phyloP scores from a whole-genome alignment of 2,888 invertebrate genomes.

The Trichopoda pennipes region DNA sequence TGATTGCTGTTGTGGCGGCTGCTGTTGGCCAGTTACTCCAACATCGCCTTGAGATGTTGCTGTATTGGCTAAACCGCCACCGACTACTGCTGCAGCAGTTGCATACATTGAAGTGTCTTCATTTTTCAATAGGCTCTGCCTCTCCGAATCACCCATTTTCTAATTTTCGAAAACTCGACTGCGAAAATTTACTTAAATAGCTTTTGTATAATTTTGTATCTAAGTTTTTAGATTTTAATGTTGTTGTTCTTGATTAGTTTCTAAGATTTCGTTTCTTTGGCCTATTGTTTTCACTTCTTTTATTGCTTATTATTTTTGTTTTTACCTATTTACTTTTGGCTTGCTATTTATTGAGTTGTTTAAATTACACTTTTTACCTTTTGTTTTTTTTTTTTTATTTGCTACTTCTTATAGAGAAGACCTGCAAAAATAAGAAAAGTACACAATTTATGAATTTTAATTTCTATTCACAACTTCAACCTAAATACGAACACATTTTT shows the following conservation, averaged over 20 bases:
- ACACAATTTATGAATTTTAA: slow-evolving; percentile 7
- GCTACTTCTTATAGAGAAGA: slow-evolving; percentile 34
- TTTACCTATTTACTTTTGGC: slow-evolving; percentile 36
- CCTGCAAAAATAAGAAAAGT: slow-evolving; percentile 48
- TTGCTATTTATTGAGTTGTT: slow-evolving; percentile 32
- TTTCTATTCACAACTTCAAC: background rate
- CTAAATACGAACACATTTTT: slow-evolving; percentile 37
- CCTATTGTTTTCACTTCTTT: slow-evolving; percentile 48
- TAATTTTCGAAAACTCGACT: slow-evolving; percentile 1
- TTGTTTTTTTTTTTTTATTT: slow-evolving; percentile 30
- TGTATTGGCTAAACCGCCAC: slow-evolving; percentile 3
- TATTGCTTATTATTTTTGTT: slow-evolving; percentile 28
- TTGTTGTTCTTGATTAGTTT: slow-evolving; percentile 13
- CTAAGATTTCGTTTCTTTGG: slow-evolving; percentile 21
- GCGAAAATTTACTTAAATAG: background rate
- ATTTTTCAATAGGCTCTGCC: slow-evolving; percentile 77
- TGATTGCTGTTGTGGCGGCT: slow-evolving; percentile 29
- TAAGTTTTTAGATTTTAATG: background rate
- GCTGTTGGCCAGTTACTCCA: slow-evolving; percentile 44
- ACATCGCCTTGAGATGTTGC: slow-evolving; percentile 66
- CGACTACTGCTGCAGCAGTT: slow-evolving; percentile 65
- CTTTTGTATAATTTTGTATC: background rate
- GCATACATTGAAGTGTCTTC: slow-evolving; percentile 76
- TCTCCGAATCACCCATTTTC: slow-evolving; percentile 79
- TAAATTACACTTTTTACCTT: slow-evolving; percentile 38